Percentiles rank a stretch among this genome's conserved stretches.
Evolutionary conservation across 1,140 invertebrate species (phyloP).

Genomic region (Leptopilina clavipes): DNA sequence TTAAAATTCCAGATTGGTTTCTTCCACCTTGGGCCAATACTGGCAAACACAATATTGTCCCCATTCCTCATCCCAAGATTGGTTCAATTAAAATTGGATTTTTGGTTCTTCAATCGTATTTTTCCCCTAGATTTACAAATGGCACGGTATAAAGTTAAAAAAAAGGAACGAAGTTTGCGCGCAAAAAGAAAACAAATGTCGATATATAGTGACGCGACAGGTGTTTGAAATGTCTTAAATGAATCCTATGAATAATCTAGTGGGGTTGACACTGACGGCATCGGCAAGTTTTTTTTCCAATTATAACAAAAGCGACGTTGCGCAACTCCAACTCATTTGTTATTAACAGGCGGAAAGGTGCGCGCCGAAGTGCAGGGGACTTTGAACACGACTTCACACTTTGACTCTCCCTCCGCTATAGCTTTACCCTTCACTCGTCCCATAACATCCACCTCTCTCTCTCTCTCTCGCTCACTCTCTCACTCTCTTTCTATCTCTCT

Average conservation of each 20-base stretch:
- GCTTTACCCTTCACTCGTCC: slow-evolving; percentile 15
- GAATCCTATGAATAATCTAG: slow-evolving; percentile 71
- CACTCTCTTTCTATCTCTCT: slow-evolving; percentile 43
- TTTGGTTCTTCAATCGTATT: too few relatives aligned
- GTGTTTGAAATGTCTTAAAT: slow-evolving; percentile 72
- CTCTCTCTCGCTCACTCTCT: slow-evolving; percentile 48
- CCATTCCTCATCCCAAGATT: too few relatives aligned
- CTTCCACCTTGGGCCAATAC: too few relatives aligned
- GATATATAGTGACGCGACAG: slow-evolving; percentile 57
- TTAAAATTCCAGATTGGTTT: too few relatives aligned
- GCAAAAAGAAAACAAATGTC: background rate
- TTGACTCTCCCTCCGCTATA: slow-evolving; percentile 64
- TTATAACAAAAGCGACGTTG: slow-evolving; percentile 72
- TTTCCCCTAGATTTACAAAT: too few relatives aligned
- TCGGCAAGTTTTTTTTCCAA: slow-evolving; percentile 69
- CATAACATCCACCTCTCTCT: slow-evolving; percentile 26
- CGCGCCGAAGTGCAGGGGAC: slow-evolving; percentile 70
- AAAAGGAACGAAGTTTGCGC: background rate
- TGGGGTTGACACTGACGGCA: slow-evolving; percentile 69
- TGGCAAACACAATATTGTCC: too few relatives aligned
- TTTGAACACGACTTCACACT: slow-evolving; percentile 75
- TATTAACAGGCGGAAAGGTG: slow-evolving; percentile 71
- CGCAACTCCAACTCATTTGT: slow-evolving; percentile 69
- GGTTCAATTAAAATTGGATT: too few relatives aligned
- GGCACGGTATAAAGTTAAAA: background rate